These are phyloP conservation scores for Tenualosa ilisha DNA, from an alignment of 2,797 vertebrate species.

Conservation along the genomic window DNA sequence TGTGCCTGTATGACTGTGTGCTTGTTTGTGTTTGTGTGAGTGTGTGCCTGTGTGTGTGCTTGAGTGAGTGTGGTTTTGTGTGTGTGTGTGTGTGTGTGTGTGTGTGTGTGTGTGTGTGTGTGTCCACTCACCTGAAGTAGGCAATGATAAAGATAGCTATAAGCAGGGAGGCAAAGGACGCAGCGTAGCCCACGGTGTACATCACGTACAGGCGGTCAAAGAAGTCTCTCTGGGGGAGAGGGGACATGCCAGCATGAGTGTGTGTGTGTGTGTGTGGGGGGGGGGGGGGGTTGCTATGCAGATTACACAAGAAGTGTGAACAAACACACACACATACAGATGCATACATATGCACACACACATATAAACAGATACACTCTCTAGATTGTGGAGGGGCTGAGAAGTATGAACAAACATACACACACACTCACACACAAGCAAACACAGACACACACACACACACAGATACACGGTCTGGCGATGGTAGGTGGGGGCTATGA, in stretches of 20 bases:
- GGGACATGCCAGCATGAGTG: neutral
- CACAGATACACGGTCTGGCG: neutral
- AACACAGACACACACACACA: neutral
- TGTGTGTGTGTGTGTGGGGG: neutral
- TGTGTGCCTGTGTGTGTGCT: no score
- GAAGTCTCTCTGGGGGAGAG: conserved; percentile 74
- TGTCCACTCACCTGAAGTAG: conserved; percentile 79
- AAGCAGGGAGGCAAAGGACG: conserved; percentile 85
- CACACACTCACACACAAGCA: neutral
- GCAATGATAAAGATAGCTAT: conserved; percentile 86
- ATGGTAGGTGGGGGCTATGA: no score
- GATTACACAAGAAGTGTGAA: no score
- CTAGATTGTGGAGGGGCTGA: no score
- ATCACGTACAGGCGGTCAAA: conserved; percentile 85
- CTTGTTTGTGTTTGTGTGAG: neutral
- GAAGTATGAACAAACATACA: neutral
- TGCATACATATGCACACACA: no score
- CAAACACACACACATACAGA: no score
- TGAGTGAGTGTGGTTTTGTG: neutral
- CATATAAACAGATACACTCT: no score
- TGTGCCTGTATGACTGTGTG: no score
- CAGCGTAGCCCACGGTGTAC: conserved; percentile 86
- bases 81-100: neutral
- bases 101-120: no score
- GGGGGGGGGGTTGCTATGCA: no score